Evolutionary conservation across 1,140 invertebrate genomes (phyloP), one percentile per base, ranked within the genome.

Genomic region (Hesperophylax magnus): DNA sequence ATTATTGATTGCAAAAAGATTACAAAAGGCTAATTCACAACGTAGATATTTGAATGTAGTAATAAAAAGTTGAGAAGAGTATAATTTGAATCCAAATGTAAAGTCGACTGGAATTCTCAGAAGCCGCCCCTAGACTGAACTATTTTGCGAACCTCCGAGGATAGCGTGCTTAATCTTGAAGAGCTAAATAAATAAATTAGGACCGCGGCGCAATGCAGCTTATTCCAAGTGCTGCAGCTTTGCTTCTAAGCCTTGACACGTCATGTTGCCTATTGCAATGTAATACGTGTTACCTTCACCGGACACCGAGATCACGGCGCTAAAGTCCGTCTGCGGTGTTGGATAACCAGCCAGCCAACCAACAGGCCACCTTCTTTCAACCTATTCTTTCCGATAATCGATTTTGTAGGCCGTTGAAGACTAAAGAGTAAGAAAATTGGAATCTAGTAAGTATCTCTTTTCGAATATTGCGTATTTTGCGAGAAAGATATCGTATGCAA

Each of bases 131-230:
- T 9, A 39, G 34, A 39, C 34, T 39, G 9, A 39, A 6, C 9
- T 27, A 27, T 8, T 31, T 39, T 39, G 34, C 3, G 34, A 39
- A 39, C 1, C n/a, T 20, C 56, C 56, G 56, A 20, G 61, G 14
- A 24, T 27, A 3, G 27, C 9, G 22, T 24, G 27, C 27, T 65
- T 14, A 7, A 3, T 22, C 22, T 65, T 34, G 22, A 31, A 67
- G 65, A 34, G 15, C 11, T 9, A 6, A 39, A 39, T 39, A 39
- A 39, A 39, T 39, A 39, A 27, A 27, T 2, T 27, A 39, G 39
- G 24, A 18, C 39, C 20, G 69, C 5, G 11, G 69, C 69, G 69
- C 69, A 72, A 53, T 72, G 69, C 69, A 72, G 69, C 47, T 72
- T 72, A 53, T 52, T 47, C 18, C 34, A 72, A 27, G 8, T 24